These are phyloP conservation scores for Saccostrea cuccullata DNA, from an alignment of 1,140 invertebrate genomes.

Conservation along the genomic window DNA sequence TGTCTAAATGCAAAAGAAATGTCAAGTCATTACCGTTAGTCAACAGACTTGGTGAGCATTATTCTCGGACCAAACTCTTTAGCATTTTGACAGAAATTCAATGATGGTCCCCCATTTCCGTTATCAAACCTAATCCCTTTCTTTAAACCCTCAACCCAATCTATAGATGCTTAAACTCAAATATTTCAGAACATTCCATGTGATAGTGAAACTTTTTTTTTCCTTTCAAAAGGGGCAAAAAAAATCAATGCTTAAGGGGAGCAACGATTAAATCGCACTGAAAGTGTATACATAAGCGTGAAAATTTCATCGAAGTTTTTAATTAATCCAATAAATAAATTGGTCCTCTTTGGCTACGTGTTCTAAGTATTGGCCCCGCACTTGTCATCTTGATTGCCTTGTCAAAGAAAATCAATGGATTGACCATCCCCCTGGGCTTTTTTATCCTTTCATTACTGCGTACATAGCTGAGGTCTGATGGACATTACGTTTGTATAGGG, in stretches of 20 bases:
- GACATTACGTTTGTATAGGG: conserved; percentile 20
- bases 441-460: conserved; percentile 30
- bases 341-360: background rate
- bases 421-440: conserved; percentile 35
- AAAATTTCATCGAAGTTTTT: conserved; percentile 18
- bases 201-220: background rate
- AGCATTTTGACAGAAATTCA: conserved; percentile 37
- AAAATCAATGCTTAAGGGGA: background rate
- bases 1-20: conserved; percentile 36
- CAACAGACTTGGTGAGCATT: conserved; percentile 21
- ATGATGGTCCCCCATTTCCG: conserved; percentile 13
- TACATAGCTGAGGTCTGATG: conserved; percentile 13
- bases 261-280: background rate
- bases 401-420: conserved; percentile 25
- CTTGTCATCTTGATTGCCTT: conserved; percentile 25
- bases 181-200: background rate
- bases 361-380: conserved; percentile 3
- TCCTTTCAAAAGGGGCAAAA: background rate
- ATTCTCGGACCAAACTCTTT: conserved; percentile 34
- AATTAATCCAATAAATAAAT: conserved; percentile 38
- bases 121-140: conserved; percentile 25
- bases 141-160: conserved; percentile 17
- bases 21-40: conserved; percentile 27
- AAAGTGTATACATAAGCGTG: conserved; percentile 21
- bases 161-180: conserved; percentile 23